Evolutionary conservation across 2,888 invertebrate species (phyloP).

Genomic region (Amphimallon solstitiale): DNA sequence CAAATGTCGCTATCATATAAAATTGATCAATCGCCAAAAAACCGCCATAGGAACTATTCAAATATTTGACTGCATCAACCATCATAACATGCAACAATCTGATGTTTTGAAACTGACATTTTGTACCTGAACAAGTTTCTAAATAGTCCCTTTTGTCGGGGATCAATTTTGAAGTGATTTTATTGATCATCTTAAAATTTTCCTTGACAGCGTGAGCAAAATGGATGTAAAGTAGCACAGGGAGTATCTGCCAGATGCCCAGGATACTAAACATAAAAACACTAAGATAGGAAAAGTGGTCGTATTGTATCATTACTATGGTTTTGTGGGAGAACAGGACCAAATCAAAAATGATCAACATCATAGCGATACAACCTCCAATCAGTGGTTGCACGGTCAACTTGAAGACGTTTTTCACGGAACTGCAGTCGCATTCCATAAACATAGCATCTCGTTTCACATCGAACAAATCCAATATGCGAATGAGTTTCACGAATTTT

Average conservation of each 20-base stretch:
- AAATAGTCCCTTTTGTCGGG: neutral
- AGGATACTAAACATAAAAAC: conserved; percentile 44
- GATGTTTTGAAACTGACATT: conserved; percentile 40
- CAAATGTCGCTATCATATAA: conserved; percentile 45
- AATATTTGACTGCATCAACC: conserved; percentile 44
- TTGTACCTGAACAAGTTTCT: neutral
- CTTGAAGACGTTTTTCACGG: neutral
- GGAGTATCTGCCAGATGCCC: conserved; percentile 48
- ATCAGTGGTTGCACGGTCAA: conserved; percentile 28
- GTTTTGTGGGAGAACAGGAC: neutral
- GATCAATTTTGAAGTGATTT: conserved; percentile 26
- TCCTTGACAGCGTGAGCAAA: conserved; percentile 42
- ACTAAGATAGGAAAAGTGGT: neutral
- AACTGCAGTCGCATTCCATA: neutral
- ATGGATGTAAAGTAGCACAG: conserved; percentile 47
- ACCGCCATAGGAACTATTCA: conserved; percentile 47
- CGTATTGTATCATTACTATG: neutral
- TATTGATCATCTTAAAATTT: conserved; percentile 46
- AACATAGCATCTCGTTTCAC: conserved; percentile 20
- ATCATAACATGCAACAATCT: conserved; percentile 47
- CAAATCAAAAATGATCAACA: neutral
- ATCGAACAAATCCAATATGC: conserved; percentile 45
- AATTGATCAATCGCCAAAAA: conserved; percentile 50
- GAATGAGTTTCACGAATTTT: conserved; percentile 44
- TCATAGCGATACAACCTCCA: neutral